phyloP scores from a whole-genome alignment of 2,888 invertebrate species.

The Blomia tropicalis region DNA sequence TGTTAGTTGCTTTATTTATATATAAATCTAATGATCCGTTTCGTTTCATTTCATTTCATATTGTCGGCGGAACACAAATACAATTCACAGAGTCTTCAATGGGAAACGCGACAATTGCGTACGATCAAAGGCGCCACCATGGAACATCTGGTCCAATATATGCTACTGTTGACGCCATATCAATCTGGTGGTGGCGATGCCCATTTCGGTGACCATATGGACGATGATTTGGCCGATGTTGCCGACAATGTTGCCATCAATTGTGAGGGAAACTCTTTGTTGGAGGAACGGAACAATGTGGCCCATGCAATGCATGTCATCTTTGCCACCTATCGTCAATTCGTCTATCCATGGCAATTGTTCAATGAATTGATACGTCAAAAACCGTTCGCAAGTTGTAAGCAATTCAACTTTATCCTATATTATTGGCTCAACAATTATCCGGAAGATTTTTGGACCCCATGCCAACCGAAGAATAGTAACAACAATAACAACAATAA shows the following conservation, averaged over 20 bases:
- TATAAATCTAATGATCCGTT: not conserved
- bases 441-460: slow-evolving; percentile 65
- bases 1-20: too few relatives aligned
- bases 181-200: slow-evolving; percentile 8
- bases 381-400: not conserved
- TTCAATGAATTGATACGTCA: slow-evolving; percentile 15
- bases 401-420: slow-evolving; percentile 37
- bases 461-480: not conserved
- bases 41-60: not conserved
- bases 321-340: slow-evolving; percentile 26
- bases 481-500: too few relatives aligned
- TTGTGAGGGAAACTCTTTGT: slow-evolving; percentile 6
- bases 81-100: slow-evolving; percentile 80
- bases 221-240: not conserved
- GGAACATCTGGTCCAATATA: slow-evolving; percentile 64
- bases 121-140: slow-evolving; percentile 89
- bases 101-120: slow-evolving; percentile 90
- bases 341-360: slow-evolving; percentile 20
- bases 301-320: slow-evolving; percentile 26
- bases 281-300: slow-evolving; percentile 26
- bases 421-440: slow-evolving; percentile 96
- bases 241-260: not conserved
- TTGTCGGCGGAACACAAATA: too few relatives aligned
- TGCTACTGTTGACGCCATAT: slow-evolving; percentile 21
- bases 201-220: not conserved